phyloP scores from a whole-genome alignment of 2,113 vertebrate species.

The Odontophorus gujanensis region DNA sequence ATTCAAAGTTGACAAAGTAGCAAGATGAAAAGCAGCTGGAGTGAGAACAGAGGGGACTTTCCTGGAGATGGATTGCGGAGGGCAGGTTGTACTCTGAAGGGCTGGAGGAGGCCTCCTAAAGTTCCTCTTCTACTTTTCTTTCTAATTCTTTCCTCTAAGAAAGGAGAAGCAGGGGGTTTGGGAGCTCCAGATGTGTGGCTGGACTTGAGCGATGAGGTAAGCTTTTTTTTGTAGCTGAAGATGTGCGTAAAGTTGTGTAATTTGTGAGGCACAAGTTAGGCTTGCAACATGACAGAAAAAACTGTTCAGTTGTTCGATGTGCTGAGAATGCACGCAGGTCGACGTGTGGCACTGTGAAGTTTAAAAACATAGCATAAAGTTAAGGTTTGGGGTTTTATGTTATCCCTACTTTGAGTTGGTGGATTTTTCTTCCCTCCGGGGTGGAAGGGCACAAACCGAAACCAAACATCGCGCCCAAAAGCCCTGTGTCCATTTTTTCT shows the following conservation, averaged over 20 bases:
- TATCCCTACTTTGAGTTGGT: background rate
- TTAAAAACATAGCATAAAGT: background rate
- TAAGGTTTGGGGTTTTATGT: background rate
- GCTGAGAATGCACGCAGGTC: background rate
- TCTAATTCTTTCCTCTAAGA: background rate
- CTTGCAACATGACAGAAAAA: background rate
- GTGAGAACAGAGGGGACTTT: conserved; percentile 27
- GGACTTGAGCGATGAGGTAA: conserved; percentile 26
- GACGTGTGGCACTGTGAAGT: background rate
- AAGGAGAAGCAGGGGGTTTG: conserved; percentile 49
- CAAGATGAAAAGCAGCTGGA: conserved; percentile 29
- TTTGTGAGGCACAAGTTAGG: conserved; percentile 25
- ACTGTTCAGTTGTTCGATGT: background rate
- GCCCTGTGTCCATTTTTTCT: background rate
- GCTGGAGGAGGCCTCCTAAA: conserved; percentile 16
- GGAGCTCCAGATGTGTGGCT: conserved; percentile 23
- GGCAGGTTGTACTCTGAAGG: conserved; percentile 42
- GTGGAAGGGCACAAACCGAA: background rate
- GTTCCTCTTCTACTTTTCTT: conserved; percentile 40
- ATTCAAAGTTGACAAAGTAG: background rate
- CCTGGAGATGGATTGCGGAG: conserved; percentile 26
- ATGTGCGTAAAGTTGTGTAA: conserved; percentile 38
- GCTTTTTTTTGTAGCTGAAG: conserved; percentile 14
- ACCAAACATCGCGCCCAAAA: background rate
- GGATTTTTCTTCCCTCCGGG: background rate